Evolutionary conservation across 2,797 vertebrate species (phyloP), one percentile per base, ranked within the genome.

Genomic region (Apogon talboti): DNA sequence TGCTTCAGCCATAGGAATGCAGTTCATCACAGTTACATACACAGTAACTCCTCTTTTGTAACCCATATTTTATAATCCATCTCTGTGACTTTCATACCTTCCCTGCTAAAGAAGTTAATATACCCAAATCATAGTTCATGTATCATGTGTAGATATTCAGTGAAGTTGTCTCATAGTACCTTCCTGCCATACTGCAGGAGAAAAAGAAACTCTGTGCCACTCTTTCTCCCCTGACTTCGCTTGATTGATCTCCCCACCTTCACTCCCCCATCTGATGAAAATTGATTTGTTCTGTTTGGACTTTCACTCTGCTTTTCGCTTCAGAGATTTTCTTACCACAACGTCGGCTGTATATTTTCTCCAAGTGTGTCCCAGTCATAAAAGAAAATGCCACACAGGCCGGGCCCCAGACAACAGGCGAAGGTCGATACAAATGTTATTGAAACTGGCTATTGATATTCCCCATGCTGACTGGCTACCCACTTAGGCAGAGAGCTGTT

Each of bases 211-310:
- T 60, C 44, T 1, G 30, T 37, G 0, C 66, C 53, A 53, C 33
- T 66, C 66, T 83, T 50, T 76, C 53, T 84, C 82, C 76, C 70
- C 85, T 80, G 90, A 76, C 90, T 79, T 72, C 35, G 78, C 82
- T 87, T 91, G 93, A 96, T 94, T 80, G 66, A 89, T 79, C 78
- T 42, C 16, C 8, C 37, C 30, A 61, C 48, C 54, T 79, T 76
- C 68, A 80, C 62, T 71, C 77, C 81, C 74, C 90, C 82, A 83
- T 64, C 86, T 93, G 94, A 94, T 93, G 93, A 89, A 91, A 91
- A 96, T 95, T 89, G 94, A 96, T 96, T 94, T 89, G 87, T 90
- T 90, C 90, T 89, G 88, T 91, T 92, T 84, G 77, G 86, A 88
- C 83, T 83, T 84, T 83, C 60, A 18, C 70, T 74, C 73, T 2